Evolutionary conservation across 2,888 invertebrate genomes (phyloP).

Genomic region (Pharmacophagus antenor): DNA sequence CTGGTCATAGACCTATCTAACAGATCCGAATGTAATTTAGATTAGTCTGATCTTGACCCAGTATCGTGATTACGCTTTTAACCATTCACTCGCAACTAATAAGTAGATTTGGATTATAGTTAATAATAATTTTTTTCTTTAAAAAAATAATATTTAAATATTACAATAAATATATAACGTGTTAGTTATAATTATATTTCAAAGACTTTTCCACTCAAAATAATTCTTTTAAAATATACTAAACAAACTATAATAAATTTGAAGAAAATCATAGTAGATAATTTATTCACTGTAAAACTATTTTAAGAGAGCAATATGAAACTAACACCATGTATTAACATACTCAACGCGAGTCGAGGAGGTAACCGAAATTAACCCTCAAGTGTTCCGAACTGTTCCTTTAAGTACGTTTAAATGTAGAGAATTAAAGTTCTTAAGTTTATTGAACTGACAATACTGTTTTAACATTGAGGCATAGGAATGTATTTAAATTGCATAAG

Average conservation of each 20-base stretch:
- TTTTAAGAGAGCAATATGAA: conserved; percentile 1
- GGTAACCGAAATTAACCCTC: conserved; percentile 36
- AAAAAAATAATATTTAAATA: too few species aligned
- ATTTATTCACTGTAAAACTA: not conserved
- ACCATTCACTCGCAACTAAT: conserved; percentile 22
- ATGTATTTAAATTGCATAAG: too few species aligned
- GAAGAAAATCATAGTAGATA: not conserved
- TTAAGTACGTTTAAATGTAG: conserved; percentile 40
- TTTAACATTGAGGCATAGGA: not conserved
- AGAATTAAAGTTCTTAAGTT: conserved; percentile 27
- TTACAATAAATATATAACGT: too few species aligned
- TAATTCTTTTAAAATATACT: too few species aligned
- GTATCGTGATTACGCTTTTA: conserved; percentile 17
- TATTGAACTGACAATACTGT: conserved; percentile 16
- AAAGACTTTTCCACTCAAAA: not conserved
- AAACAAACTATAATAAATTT: not conserved
- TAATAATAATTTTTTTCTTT: too few species aligned
- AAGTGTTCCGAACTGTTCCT: conserved; percentile 39
- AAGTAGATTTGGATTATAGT: not conserved
- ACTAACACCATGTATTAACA: conserved; percentile 7
- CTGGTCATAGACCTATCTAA: conserved; percentile 23
- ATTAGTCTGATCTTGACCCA: conserved; percentile 28
- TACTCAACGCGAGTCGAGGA: conserved; percentile 22
- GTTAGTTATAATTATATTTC: not conserved
- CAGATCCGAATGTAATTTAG: conserved; percentile 20